These are phyloP conservation scores for Coilia nasus DNA, from an alignment of 2,797 vertebrate genomes.

Conservation along the genomic window DNA sequence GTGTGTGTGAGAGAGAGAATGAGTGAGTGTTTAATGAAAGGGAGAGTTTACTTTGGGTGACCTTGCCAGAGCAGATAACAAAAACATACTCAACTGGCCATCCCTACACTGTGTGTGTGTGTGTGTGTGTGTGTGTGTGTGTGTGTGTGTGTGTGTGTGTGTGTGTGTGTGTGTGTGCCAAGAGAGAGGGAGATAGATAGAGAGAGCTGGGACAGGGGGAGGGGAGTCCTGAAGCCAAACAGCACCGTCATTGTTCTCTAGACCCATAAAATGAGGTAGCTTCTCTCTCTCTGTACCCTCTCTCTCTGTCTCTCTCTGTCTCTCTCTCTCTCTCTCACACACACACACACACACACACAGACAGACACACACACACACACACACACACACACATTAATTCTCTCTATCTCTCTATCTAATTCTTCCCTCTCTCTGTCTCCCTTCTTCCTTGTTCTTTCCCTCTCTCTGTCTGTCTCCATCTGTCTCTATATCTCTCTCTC, in stretches of 20 bases:
- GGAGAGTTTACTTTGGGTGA: slow-evolving; percentile 2
- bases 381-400: too few species aligned
- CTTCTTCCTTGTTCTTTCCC: neutral
- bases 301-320: neutral
- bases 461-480: neutral
- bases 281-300: neutral
- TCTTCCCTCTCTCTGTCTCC: neutral
- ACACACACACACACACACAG: too few species aligned
- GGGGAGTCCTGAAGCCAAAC: neutral
- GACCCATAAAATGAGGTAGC: neutral
- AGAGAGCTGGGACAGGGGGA: slow-evolving; percentile 5
- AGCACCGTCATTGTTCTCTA: slow-evolving; percentile 16
- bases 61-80: slow-evolving; percentile 9
- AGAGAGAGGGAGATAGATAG: neutral
- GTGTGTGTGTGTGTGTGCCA: neutral
- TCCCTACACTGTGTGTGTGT: neutral
- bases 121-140: slow-evolving; percentile 7
- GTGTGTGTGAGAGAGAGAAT: neutral
- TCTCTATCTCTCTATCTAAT: neutral
- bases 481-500: neutral
- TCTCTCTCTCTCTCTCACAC: too few species aligned
- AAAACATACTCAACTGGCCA: neutral
- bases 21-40: neutral
- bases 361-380: too few species aligned
- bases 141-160: neutral